A percentile compares a stretch with the other conserved stretches of the same genome.
These are phyloP conservation scores for Alces alces DNA, from an alignment of 2,113 vertebrate species.

Conservation along the genomic window DNA sequence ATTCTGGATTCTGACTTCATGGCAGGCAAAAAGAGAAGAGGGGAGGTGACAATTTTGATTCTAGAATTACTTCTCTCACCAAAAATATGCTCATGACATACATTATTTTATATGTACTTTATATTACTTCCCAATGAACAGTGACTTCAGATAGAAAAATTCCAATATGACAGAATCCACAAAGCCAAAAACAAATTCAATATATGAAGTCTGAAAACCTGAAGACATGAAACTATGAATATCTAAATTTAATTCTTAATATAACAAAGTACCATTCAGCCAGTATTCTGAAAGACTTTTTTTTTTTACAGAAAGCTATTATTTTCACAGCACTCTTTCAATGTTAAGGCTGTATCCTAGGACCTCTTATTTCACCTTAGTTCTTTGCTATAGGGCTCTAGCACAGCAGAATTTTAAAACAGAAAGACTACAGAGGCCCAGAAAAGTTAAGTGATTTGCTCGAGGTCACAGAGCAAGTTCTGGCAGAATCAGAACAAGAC, in stretches of 20 bases:
- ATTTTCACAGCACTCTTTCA: constrained; percentile 41
- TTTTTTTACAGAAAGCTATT: background rate
- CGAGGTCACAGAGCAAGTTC: background rate
- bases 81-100: constrained; percentile 16
- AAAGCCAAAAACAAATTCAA: background rate
- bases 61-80: background rate
- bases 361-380: background rate
- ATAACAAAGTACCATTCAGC: background rate
- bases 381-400: background rate
- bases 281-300: constrained; percentile 12
- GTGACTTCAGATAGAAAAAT: constrained; percentile 20
- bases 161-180: background rate
- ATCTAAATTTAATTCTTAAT: constrained; percentile 19
- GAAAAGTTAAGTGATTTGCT: background rate
- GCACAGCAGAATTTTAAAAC: background rate
- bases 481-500: background rate
- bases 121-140: constrained; percentile 3
- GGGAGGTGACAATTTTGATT: constrained; percentile 17
- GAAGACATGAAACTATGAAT: background rate
- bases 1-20: constrained; percentile 10
- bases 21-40: background rate
- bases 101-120: constrained; percentile 28
- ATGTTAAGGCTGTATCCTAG: background rate
- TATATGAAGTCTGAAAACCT: constrained; percentile 33
- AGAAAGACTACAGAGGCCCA: constrained; percentile 7